Conservation (phyloP, 2,888 invertebrate species). For the Selenia dentaria region DNA sequence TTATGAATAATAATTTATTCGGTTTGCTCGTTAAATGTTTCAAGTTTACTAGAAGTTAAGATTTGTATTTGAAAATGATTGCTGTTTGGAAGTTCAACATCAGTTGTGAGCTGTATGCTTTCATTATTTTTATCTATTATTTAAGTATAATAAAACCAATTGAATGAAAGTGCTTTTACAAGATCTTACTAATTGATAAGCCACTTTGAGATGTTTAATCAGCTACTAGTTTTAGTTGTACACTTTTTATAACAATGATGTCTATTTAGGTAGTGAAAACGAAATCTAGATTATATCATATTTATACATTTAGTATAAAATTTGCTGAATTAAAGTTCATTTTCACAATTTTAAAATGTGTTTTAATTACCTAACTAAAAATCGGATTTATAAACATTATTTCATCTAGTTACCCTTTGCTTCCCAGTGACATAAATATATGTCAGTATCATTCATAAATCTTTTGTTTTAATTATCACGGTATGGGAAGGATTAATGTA, state of each 20-base stretch:
- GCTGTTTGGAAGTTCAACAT: slow-evolving; percentile 77
- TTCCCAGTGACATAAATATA: too few relatives aligned
- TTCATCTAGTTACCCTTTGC: too few relatives aligned
- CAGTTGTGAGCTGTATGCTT: slow-evolving; percentile 80
- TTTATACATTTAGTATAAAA: slow-evolving; percentile 85
- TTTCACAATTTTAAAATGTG: slow-evolving; percentile 77
- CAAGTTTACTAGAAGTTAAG: slow-evolving; percentile 84
- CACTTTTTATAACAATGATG: slow-evolving; percentile 84
- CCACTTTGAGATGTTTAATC: slow-evolving; percentile 84
- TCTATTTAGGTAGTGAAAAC: slow-evolving; percentile 84
- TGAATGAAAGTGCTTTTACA: slow-evolving; percentile 82
- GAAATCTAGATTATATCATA: slow-evolving; percentile 84
- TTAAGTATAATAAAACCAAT: slow-evolving; percentile 81
- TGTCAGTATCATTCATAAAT: too few relatives aligned
- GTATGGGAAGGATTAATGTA: too few relatives aligned
- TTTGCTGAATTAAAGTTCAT: slow-evolving; percentile 85
- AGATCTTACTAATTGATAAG: slow-evolving; percentile 83
- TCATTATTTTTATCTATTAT: slow-evolving; percentile 82
- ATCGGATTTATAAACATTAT: too few relatives aligned
- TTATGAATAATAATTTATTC: slow-evolving; percentile 84
- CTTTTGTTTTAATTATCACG: too few relatives aligned
- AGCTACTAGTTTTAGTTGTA: slow-evolving; percentile 84
- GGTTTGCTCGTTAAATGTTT: slow-evolving; percentile 84
- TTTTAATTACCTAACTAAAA: slow-evolving; percentile 9
- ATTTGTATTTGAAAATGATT: slow-evolving; percentile 79